Conservation (phyloP, 2,888 invertebrate genomes). For the Drosophila anomalata region DNA sequence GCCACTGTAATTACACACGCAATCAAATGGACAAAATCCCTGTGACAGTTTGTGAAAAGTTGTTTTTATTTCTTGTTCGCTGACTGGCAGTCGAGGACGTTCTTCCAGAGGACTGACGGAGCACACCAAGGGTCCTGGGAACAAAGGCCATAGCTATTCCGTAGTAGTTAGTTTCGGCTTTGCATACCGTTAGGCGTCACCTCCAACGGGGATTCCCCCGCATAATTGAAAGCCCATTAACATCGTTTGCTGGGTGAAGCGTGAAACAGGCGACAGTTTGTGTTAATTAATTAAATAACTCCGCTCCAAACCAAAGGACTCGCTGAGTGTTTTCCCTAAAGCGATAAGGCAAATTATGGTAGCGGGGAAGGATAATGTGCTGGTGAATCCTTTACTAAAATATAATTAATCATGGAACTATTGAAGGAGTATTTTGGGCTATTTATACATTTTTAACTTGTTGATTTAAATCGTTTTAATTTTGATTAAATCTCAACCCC, state of each 20-base stretch:
- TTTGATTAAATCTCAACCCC: too few species aligned
- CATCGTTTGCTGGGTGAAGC: constrained; percentile 63
- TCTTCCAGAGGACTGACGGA: neutral
- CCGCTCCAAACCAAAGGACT: constrained; percentile 11
- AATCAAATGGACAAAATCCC: constrained; percentile 73
- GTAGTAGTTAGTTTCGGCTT: constrained; percentile 27
- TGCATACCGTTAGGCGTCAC: constrained; percentile 21
- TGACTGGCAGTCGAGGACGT: constrained; percentile 44
- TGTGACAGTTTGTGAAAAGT: constrained; percentile 72
- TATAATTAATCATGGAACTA: constrained; percentile 14
- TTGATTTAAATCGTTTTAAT: neutral
- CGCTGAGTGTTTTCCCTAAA: constrained; percentile 6
- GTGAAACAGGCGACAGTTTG: constrained; percentile 64
- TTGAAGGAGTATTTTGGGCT: neutral
- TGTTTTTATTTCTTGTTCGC: constrained; percentile 50
- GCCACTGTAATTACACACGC: constrained; percentile 64
- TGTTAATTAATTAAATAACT: constrained; percentile 74
- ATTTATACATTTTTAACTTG: neutral
- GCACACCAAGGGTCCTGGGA: neutral
- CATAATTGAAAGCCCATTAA: constrained; percentile 73
- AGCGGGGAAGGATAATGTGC: neutral
- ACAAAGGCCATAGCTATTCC: constrained; percentile 20
- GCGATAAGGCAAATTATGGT: constrained; percentile 21
- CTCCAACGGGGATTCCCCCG: constrained; percentile 23
- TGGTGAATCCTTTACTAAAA: constrained; percentile 11